Conservation (phyloP, 2,888 invertebrate genomes). For the Philhelius pedissequus region DNA sequence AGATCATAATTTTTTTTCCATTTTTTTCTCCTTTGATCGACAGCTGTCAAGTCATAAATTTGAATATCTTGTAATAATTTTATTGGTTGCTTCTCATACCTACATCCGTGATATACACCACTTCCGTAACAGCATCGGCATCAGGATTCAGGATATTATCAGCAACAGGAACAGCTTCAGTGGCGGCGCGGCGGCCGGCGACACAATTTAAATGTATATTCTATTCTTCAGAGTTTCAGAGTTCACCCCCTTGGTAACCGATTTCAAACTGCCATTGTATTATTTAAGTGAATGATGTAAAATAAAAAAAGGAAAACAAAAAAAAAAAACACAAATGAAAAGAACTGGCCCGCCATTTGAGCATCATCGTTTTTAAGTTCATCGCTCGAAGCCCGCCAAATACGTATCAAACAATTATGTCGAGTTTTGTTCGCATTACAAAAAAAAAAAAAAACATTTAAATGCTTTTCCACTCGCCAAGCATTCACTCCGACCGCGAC, state of each 20-base stretch:
- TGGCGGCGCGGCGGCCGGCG: background rate
- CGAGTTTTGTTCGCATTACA: slow-evolving; percentile 55
- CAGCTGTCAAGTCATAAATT: slow-evolving; percentile 68
- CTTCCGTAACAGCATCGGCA: slow-evolving; percentile 10
- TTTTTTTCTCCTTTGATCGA: slow-evolving; percentile 64
- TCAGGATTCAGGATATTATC: too few species aligned
- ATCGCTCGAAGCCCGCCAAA: slow-evolving; percentile 65
- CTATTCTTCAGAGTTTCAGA: slow-evolving; percentile 34
- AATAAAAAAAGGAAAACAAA: slow-evolving; percentile 25
- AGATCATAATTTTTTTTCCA: slow-evolving; percentile 60
- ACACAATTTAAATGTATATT: slow-evolving; percentile 47
- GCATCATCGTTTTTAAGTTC: slow-evolving; percentile 60
- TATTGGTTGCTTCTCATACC: slow-evolving; percentile 25
- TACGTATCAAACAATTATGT: slow-evolving; percentile 67
- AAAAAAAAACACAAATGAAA: background rate
- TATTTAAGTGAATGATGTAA: slow-evolving; percentile 28
- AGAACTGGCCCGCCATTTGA: slow-evolving; percentile 58
- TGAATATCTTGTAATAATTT: slow-evolving; percentile 64
- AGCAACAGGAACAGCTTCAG: slow-evolving; percentile 9
- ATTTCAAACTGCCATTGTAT: slow-evolving; percentile 48
- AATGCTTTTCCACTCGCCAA: slow-evolving; percentile 60
- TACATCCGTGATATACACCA: slow-evolving; percentile 10
- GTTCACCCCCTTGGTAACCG: slow-evolving; percentile 60
- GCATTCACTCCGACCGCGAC: slow-evolving; percentile 40
- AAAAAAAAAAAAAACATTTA: slow-evolving; percentile 54